Percentiles rank a stretch among this genome's conserved stretches.
These are phyloP conservation scores for Kryptolebias marmoratus DNA, from an alignment of 2,113 vertebrate genomes.

Conservation along the genomic window DNA sequence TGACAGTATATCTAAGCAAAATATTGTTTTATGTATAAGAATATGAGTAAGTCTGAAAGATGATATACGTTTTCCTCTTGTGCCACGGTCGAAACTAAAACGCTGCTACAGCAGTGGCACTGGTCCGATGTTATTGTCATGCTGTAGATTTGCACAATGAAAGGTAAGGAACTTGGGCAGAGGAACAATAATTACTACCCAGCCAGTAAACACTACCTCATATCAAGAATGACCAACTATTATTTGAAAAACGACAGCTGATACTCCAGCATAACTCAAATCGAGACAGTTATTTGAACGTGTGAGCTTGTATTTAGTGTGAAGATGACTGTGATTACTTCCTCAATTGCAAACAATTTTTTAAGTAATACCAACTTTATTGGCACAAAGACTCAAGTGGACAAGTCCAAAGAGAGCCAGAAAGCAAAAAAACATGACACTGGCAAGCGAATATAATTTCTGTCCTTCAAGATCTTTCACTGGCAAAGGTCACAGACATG, in stretches of 20 bases:
- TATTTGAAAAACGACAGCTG: conserved; percentile 2
- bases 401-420: conserved; percentile 30
- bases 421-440: conserved; percentile 37
- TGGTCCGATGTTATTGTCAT: conserved; percentile 18
- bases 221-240: neutral
- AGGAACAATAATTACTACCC: conserved; percentile 26
- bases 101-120: too few relatives aligned
- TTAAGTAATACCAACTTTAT: neutral
- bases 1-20: too few relatives aligned
- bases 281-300: neutral
- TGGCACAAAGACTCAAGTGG: conserved; percentile 20
- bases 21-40: too few relatives aligned
- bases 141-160: conserved; percentile 32
- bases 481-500: conserved; percentile 21
- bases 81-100: too few relatives aligned
- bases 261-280: neutral
- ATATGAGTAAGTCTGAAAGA: too few relatives aligned
- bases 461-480: conserved; percentile 4
- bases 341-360: too few relatives aligned
- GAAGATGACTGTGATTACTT: too few relatives aligned
- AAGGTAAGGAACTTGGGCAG: conserved; percentile 13
- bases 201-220: conserved; percentile 20
- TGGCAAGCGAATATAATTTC: neutral
- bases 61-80: too few relatives aligned
- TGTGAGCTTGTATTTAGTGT: neutral